Percentiles rank a stretch among this genome's conserved stretches.
Conservation (phyloP, 64 coral and sea anemone species). For the Astreopora myriophthalma region DNA sequence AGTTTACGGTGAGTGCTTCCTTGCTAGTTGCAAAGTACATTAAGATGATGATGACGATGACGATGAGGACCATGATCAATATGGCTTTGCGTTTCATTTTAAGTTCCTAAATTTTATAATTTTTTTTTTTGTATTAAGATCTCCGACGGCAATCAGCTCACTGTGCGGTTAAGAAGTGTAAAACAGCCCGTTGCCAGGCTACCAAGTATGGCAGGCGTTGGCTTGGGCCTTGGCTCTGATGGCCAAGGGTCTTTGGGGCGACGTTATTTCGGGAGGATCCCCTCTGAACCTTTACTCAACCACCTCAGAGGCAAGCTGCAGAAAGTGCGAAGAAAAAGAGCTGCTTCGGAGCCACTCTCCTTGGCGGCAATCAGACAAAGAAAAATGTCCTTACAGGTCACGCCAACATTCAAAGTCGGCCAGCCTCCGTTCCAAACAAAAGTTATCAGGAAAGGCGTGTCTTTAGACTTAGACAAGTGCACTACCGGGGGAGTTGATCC, state of each 20-base stretch:
- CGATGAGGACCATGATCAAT: no score
- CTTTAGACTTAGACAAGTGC: not conserved
- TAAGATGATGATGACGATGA: no score
- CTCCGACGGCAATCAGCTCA: not conserved
- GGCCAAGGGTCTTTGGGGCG: not conserved
- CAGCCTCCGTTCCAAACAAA: not conserved
- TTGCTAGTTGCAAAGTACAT: no score
- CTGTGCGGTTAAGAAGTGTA: not conserved
- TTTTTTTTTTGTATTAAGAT: not conserved
- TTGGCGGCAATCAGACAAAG: slow-evolving; percentile 15
- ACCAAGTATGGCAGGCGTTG: not conserved
- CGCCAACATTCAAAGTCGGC: not conserved
- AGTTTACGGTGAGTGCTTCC: no score
- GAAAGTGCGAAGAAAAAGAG: slow-evolving; percentile 37
- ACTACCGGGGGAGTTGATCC: not conserved
- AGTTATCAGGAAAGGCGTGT: not conserved
- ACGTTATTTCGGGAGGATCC: not conserved
- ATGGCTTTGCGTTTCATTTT: not conserved
- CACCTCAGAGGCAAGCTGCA: slow-evolving; percentile 42
- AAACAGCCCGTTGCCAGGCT: not conserved
- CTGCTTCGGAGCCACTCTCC: slow-evolving; percentile 12
- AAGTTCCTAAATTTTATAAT: not conserved
- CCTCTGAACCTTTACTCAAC: slow-evolving; percentile 46
- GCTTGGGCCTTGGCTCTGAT: not conserved
- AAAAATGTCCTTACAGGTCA: not conserved